These are phyloP conservation scores for Ceyx margarethae DNA, from an alignment of 2,113 vertebrate species.

Conservation along the genomic window DNA sequence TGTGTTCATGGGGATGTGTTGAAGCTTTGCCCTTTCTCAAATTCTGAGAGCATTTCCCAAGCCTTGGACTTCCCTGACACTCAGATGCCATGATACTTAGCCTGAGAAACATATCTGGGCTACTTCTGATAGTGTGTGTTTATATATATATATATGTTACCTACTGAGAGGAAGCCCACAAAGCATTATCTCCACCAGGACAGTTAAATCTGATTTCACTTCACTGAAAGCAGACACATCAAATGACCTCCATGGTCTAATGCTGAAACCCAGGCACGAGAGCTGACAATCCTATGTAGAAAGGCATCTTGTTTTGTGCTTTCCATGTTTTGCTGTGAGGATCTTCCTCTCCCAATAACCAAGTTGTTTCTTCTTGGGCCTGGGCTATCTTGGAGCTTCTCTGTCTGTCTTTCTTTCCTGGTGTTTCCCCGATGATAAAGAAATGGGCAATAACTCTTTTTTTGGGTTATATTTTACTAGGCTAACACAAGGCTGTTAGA, in stretches of 20 bases:
- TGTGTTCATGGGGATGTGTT: background rate
- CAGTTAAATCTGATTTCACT: background rate
- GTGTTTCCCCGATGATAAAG: background rate
- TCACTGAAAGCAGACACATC: background rate
- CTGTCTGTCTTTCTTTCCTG: background rate
- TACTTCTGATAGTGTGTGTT: background rate
- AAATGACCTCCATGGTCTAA: background rate
- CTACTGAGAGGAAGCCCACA: background rate
- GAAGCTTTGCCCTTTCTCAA: background rate
- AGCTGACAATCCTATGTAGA: background rate
- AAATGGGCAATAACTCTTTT: background rate
- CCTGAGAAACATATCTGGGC: background rate
- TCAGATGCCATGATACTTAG: background rate
- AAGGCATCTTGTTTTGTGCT: background rate
- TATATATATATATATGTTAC: background rate
- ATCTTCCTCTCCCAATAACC: background rate
- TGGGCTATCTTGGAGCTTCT: accelerated
- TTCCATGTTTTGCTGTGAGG: background rate
- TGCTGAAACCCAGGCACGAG: background rate
- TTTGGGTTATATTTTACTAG: background rate
- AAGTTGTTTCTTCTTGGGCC: background rate
- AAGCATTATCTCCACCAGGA: background rate
- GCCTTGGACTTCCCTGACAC: background rate
- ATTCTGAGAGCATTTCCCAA: background rate
- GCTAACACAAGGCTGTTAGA: background rate